Evolutionary conservation across 2,888 invertebrate genomes (phyloP), one percentile per base, ranked within the genome.

Genomic region (Dascillus cervinus): DNA sequence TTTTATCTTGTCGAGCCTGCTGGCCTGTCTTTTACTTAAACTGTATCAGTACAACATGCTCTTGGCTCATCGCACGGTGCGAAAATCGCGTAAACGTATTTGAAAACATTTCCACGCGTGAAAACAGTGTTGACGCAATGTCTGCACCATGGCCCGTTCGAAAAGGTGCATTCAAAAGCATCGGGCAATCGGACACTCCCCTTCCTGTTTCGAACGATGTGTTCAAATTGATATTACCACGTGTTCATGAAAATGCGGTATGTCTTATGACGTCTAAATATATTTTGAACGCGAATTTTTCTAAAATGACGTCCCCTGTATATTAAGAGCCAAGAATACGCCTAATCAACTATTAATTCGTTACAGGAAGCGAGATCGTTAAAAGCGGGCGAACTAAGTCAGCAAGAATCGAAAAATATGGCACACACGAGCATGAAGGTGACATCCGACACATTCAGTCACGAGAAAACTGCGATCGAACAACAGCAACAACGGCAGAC

Each of bases 341-440:
- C 17, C 17, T 6, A 6, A 17, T 6, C 4, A 17, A 17, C 17
- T 17, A 8, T 17, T 17, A 17, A 6, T 17, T 17, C 50, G 20
- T 69, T 67, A 2, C 70, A 90, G 88, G 87, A 88, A 67, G 85
- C 85, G 51, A 76, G 85, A 53, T 83, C 83, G 29, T 64, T 91
- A 46, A 86, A 84, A 64, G 77, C 86, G 31, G 86, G 85, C 32
- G 90, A 90, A 60, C 70, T 88, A 30, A 79, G 83, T 30, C 86
- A 88, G 52, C 85, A 89, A 61, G 87, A 89, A 61, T 82, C 81
- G 48, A 85, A 86, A 60, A 87, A 85, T 61, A 78, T 88, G 67
- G 82, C 85, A 33, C 82, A 87, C 24, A 77, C 85, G 22, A 82
- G 82, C 58, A 82, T 88, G 69, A 82, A 86, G 64, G 71, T 91